A percentile compares a stretch with the other conserved stretches of the same genome.
These are phyloP conservation scores for Rapana venosa DNA, from an alignment of 2,888 invertebrate species.

Conservation along the genomic window DNA sequence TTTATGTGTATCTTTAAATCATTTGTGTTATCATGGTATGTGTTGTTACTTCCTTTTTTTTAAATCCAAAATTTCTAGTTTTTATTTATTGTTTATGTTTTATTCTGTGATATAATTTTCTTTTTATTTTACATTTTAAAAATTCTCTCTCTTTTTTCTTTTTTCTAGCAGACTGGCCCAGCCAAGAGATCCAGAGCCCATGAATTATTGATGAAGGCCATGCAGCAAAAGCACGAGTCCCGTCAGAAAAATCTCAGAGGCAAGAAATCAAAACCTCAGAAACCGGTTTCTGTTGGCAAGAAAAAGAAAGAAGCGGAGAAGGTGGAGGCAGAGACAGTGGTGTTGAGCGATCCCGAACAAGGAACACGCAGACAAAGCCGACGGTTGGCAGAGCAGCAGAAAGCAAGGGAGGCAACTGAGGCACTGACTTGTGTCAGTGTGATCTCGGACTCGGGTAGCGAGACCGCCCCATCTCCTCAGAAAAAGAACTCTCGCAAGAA, in stretches of 20 bases:
- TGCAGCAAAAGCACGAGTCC: conserved; percentile 2
- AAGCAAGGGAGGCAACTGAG: neutral
- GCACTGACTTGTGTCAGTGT: neutral
- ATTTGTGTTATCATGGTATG: no score
- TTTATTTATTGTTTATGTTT: no score
- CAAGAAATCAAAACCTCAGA: neutral
- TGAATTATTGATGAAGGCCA: conserved; percentile 32
- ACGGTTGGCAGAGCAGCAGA: conserved; percentile 24
- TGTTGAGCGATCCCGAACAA: neutral
- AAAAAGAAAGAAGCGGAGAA: neutral
- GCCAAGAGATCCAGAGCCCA: conserved; percentile 35
- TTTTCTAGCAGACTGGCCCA: conserved; percentile 11
- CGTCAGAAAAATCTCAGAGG: neutral
- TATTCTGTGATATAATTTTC: no score
- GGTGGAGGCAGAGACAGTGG: neutral
- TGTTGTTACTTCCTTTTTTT: no score
- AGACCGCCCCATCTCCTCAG: neutral
- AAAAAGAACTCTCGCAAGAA: neutral
- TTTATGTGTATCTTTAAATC: no score
- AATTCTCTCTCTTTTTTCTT: no score
- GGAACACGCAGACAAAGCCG: conserved; percentile 18
- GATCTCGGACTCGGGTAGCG: conserved; percentile 8
- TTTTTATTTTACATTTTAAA: no score
- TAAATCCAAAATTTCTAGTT: no score
- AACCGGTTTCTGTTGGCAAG: neutral